These are phyloP conservation scores for Andrena minutula DNA, from an alignment of 2,888 invertebrate species.

Conservation along the genomic window DNA sequence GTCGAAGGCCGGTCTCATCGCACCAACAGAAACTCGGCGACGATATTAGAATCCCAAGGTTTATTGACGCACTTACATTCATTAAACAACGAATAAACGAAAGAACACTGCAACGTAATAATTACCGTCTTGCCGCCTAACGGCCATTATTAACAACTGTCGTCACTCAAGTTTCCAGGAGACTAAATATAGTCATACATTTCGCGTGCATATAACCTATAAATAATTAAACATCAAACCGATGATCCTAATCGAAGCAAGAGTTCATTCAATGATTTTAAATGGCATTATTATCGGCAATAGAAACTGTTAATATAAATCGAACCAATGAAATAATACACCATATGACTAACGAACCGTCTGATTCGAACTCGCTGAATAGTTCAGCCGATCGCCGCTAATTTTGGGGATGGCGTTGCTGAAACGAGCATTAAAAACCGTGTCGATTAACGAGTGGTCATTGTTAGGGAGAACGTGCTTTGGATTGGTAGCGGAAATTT, in stretches of 20 bases:
- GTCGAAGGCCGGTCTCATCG: neutral
- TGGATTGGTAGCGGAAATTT: slow-evolving; percentile 16
- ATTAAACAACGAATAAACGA: neutral
- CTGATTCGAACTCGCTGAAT: slow-evolving; percentile 13
- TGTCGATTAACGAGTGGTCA: slow-evolving; percentile 5
- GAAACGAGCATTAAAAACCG: slow-evolving; percentile 12
- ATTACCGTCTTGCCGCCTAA: neutral
- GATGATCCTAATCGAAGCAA: neutral
- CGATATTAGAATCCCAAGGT: neutral
- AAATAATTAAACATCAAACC: neutral
- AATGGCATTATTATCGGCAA: too few species aligned
- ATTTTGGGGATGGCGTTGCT: neutral
- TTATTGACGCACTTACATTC: neutral
- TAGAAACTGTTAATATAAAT: neutral
- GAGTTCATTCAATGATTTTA: slow-evolving; percentile 14
- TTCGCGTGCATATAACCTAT: neutral
- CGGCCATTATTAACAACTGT: slow-evolving; percentile 1
- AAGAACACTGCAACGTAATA: neutral
- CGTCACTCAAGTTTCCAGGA: neutral
- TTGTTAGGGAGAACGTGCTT: neutral
- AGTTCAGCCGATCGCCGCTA: neutral
- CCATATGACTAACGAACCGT: neutral
- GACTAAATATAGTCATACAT: neutral
- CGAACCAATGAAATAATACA: neutral
- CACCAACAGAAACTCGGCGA: neutral